Base-by-base conservation (phyloP, 2,113 vertebrate species). In the Tetraodon nigroviridis region DNA sequence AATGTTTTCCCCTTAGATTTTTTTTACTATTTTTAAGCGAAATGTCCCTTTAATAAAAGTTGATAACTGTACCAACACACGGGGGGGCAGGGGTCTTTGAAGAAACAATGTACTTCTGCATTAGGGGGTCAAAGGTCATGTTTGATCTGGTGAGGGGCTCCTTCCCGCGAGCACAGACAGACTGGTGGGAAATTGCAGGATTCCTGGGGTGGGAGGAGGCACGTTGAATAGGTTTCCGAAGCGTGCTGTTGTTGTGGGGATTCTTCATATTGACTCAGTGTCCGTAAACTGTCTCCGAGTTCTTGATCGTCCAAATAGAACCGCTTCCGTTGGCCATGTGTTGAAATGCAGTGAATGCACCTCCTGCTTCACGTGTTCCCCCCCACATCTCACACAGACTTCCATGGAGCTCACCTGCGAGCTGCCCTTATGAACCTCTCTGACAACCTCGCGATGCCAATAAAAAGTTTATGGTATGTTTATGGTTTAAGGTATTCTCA, bases 141-240 rank as follows among this genome's bases (percentile, higher is more conserved):
- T 89, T 87, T 89, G 82, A 90, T 88, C 78, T 76, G 60, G 51
- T 45, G 51, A 42, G 69, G 74, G 80, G 69, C 75, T 75, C 65
- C 64, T 61, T 73, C 71, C 81, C 81, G 75, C 85, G 63, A 69
- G 67, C 62, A 67, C 61, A 67, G 75, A 75, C 64, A 64, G 70
- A 79, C 61, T 87, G 87, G 71, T 82, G 73, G 67, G 84, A 90
- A 86, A 81, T 76, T 32, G 50, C 54, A 69, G 69, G 63, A 76
- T 80, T 78, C 40, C 69, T 10, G 20, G 8, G 52, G 40, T 41
- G 13, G 12, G n/a, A 22, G 45, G 49, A 42, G 44, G 59, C 40
- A 24, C 51, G 48, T 68, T 73, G 55, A 68, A 48, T 65, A 21
- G 62, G 53, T 67, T 64, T 70, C 49, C 40, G 42, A 24, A 55